Base-by-base conservation (phyloP, 2,797 vertebrate genomes). In the Tragopan temminckii region DNA sequence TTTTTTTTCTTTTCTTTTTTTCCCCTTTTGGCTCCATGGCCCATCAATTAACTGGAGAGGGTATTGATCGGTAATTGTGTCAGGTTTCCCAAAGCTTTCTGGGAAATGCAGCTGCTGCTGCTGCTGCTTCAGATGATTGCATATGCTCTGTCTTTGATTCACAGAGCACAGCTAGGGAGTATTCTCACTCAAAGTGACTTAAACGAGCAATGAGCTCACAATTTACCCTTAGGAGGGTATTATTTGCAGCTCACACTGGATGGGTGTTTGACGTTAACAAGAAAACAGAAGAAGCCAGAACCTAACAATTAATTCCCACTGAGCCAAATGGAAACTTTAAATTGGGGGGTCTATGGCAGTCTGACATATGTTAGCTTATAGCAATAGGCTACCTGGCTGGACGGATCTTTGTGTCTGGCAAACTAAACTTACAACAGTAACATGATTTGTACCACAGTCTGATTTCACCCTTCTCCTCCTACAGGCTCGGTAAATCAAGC, bases 21-120 rank as follows among this genome's bases (percentile, higher is more conserved):
- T 79, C 16, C 52, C 38, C 62, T 91, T 92, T 80, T 57, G 83
- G 88, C 74, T 94, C 81, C 80, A 58, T 79, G 82, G 91, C 89
- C 95, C 94, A 97, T 97, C 96, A 97, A 88, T 97, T 97, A 97
- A 92, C 88, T 96, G 91, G 90, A 96, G 90, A 96, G 67, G 69
- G 58, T 97, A 97, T 97, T 95, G 97, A 97, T 97, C 57, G 29
- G 93, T 80, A 94, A 96, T 95, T 96, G 95, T 97, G 96, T 95
- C 92, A 93, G 86, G 81, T 91, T 94, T 93, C 90, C 90, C 89
- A 86, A 67, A 92, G 95, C 66, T 91, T 95, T 91, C 94, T 96
- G 96, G 95, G 95, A 95, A 97, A 94, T 57, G 77, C 23, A 9
- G 72, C 90, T 38, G 92, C 71, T 80, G 68, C 93, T 81, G 50